phyloP scores from a whole-genome alignment of 53 echinoderm and acorn worm species.

The Apostichopus leukothele region DNA sequence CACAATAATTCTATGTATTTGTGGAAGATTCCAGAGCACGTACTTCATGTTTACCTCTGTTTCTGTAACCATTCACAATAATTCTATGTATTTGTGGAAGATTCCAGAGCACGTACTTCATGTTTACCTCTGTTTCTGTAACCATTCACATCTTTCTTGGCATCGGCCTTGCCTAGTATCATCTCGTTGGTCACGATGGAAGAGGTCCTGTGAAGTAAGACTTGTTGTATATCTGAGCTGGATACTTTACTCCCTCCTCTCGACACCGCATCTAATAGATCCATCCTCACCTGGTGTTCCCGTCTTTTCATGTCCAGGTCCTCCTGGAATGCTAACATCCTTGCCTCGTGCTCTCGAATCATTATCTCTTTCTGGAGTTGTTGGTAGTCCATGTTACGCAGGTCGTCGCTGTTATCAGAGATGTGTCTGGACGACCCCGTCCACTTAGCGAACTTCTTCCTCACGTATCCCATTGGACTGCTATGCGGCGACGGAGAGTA shows the following conservation, averaged over 20 bases:
- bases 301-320: conserved; percentile 41
- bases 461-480: conserved; percentile 28
- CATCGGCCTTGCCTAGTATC: conserved; percentile 25
- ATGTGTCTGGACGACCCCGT: background rate
- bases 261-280: conserved; percentile 2
- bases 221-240: conserved; percentile 15
- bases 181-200: conserved; percentile 44
- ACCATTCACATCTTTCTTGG: conserved; percentile 25
- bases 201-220: conserved; percentile 44
- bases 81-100: background rate
- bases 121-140: conserved; percentile 1
- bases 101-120: background rate
- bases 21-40: too few relatives aligned
- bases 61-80: too few relatives aligned
- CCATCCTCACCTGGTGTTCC: conserved; percentile 32
- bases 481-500: conserved; percentile 3
- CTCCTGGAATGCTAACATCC: conserved; percentile 44
- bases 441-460: conserved; percentile 42
- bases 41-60: too few relatives aligned
- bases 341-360: conserved; percentile 44
- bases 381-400: conserved; percentile 35
- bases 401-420: conserved; percentile 1
- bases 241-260: conserved; percentile 30
- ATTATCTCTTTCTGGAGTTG: conserved; percentile 43
- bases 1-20: too few relatives aligned